Percentiles rank a stretch among this genome's conserved stretches.
Conservation (phyloP, 2,888 invertebrate species). For the Phortica magna region DNA sequence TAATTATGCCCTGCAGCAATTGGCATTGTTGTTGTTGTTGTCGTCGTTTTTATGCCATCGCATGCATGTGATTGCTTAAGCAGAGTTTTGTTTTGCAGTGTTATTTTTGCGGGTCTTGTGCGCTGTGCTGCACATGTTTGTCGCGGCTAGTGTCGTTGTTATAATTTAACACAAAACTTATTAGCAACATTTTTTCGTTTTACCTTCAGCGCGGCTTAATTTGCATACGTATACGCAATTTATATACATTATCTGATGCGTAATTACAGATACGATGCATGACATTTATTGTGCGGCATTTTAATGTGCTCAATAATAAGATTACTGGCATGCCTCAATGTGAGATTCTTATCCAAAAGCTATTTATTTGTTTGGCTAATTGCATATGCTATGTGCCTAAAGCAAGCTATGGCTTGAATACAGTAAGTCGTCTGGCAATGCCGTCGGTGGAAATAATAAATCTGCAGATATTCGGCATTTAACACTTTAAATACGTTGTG, state of each 20-base stretch:
- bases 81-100: slow-evolving; percentile 19
- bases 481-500: too few species aligned
- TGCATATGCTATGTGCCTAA: too few species aligned
- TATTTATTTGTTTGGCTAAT: too few species aligned
- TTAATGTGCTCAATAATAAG: too few species aligned
- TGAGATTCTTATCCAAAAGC: too few species aligned
- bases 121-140: too few species aligned
- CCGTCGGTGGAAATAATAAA: too few species aligned
- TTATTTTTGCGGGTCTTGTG: background rate
- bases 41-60: slow-evolving; percentile 15
- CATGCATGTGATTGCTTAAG: slow-evolving; percentile 61
- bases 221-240: slow-evolving; percentile 60
- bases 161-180: slow-evolving; percentile 63
- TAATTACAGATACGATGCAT: slow-evolving; percentile 62
- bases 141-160: slow-evolving; percentile 34
- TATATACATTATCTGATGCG: slow-evolving; percentile 70
- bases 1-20: slow-evolving; percentile 69
- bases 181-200: slow-evolving; percentile 60
- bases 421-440: too few species aligned
- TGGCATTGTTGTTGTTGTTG: slow-evolving; percentile 32
- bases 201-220: slow-evolving; percentile 46
- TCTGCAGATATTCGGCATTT: too few species aligned
- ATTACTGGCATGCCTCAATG: too few species aligned
- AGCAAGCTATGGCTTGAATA: too few species aligned
- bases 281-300: slow-evolving; percentile 13